phyloP scores from a whole-genome alignment of 2,888 invertebrate species.

The Craniophora ligustri region DNA sequence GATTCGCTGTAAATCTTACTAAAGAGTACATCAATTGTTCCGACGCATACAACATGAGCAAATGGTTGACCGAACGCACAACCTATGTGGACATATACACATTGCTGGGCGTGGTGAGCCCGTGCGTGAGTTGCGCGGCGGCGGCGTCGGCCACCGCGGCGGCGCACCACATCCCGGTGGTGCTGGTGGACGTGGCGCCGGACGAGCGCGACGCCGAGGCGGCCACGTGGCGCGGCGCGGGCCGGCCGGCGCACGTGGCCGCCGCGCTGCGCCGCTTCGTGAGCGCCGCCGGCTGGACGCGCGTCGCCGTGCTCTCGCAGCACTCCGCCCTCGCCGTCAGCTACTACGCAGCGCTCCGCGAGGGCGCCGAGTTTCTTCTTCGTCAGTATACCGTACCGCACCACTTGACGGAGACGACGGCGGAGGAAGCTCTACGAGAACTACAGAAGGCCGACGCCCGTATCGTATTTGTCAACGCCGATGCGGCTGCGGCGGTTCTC shows the following conservation, averaged over 20 bases:
- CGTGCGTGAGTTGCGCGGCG: slow-evolving; percentile 6
- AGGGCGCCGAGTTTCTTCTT: not conserved
- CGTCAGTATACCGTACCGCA: not conserved
- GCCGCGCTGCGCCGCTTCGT: slow-evolving; percentile 19
- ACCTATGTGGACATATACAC: not conserved
- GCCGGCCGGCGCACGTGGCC: slow-evolving; percentile 34
- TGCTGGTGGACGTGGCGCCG: slow-evolving; percentile 39
- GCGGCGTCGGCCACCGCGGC: slow-evolving; percentile 22
- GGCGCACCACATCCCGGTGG: slow-evolving; percentile 32
- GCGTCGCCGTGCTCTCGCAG: slow-evolving; percentile 30
- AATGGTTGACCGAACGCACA: not conserved
- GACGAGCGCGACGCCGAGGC: slow-evolving; percentile 1
- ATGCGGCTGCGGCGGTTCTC: slow-evolving; percentile 89
- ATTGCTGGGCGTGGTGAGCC: slow-evolving; percentile 27
- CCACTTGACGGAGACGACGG: not conserved
- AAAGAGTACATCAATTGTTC: slow-evolving; percentile 5
- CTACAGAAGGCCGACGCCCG: slow-evolving; percentile 83
- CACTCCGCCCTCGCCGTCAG: not conserved
- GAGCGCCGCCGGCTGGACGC: slow-evolving; percentile 12
- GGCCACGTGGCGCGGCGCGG: slow-evolving; percentile 22
- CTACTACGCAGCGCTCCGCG: slow-evolving; percentile 6
- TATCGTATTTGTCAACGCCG: slow-evolving; percentile 94
- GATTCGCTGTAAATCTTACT: not conserved
- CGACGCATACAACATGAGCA: slow-evolving; percentile 5
- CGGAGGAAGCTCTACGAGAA: slow-evolving; percentile 18